These are phyloP conservation scores for Odontesthes bonariensis DNA, from an alignment of 2,113 vertebrate species.

Conservation along the genomic window DNA sequence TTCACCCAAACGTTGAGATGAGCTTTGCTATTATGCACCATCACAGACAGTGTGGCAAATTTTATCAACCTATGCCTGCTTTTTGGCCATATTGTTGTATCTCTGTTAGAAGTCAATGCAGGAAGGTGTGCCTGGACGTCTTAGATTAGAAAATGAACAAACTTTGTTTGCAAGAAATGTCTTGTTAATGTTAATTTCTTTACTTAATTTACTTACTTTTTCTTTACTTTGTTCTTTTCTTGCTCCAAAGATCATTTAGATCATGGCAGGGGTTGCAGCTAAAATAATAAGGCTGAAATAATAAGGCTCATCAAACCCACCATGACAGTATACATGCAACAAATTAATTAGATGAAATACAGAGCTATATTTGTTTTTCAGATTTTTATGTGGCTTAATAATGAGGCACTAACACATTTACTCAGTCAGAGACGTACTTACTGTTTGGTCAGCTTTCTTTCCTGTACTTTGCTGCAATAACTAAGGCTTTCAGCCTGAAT, in stretches of 20 bases:
- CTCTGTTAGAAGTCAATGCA: too few relatives aligned
- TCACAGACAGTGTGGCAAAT: too few relatives aligned
- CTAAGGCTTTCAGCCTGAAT: not conserved
- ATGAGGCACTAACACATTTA: not conserved
- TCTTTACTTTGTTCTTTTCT: not conserved
- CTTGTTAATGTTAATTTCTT: too few relatives aligned
- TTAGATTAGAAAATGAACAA: too few relatives aligned
- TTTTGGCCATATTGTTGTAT: too few relatives aligned
- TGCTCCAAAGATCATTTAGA: not conserved
- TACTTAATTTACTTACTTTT: not conserved
- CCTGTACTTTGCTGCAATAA: not conserved
- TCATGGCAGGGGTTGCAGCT: not conserved
- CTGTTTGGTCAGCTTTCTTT: not conserved
- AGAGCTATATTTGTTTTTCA: not conserved
- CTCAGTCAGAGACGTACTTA: not conserved
- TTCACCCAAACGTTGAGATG: too few relatives aligned
- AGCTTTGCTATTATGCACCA: too few relatives aligned
- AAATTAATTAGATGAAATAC: not conserved
- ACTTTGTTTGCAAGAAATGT: too few relatives aligned
- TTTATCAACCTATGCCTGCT: too few relatives aligned
- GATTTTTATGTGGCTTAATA: not conserved
- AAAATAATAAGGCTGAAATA: not conserved
- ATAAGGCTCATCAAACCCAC: not conserved
- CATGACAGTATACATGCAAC: not conserved
- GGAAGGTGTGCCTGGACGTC: too few relatives aligned